phyloP scores from a whole-genome alignment of 2,797 vertebrate species.

The Halcyon smyrnensis region DNA sequence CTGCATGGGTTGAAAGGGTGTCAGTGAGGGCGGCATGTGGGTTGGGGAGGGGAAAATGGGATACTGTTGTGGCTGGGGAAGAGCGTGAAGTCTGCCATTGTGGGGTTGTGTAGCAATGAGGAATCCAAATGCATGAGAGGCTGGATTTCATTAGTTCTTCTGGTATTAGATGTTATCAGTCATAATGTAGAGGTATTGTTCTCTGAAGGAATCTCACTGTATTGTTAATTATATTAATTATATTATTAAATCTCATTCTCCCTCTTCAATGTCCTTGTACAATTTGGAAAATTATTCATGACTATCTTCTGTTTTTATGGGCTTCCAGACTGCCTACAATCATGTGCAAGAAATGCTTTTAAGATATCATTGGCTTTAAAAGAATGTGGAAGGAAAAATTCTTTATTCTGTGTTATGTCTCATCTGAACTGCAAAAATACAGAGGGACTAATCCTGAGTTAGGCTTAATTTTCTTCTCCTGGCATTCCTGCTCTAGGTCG shows the following conservation, averaged over 20 bases:
- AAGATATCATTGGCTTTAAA: not conserved
- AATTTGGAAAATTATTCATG: not conserved
- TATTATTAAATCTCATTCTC: not conserved
- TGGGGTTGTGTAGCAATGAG: not conserved
- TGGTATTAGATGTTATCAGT: not conserved
- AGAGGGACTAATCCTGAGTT: not conserved
- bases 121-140: not conserved
- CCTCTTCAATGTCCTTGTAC: not conserved
- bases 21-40: rapidly evolving
- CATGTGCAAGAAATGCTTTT: not conserved
- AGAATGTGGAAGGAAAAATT: not conserved
- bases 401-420: not conserved
- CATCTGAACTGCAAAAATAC: not conserved
- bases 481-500: not conserved
- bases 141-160: not conserved
- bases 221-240: not conserved
- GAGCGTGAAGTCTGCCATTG: not conserved
- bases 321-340: not conserved
- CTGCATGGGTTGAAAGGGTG: not conserved
- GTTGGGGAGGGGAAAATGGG: rapidly evolving
- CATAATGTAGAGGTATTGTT: not conserved
- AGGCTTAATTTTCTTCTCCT: not conserved
- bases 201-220: not conserved
- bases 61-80: rapidly evolving
- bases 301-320: not conserved